These are phyloP conservation scores for Seira sanloemensis DNA, from an alignment of 2,888 invertebrate species.

Conservation along the genomic window DNA sequence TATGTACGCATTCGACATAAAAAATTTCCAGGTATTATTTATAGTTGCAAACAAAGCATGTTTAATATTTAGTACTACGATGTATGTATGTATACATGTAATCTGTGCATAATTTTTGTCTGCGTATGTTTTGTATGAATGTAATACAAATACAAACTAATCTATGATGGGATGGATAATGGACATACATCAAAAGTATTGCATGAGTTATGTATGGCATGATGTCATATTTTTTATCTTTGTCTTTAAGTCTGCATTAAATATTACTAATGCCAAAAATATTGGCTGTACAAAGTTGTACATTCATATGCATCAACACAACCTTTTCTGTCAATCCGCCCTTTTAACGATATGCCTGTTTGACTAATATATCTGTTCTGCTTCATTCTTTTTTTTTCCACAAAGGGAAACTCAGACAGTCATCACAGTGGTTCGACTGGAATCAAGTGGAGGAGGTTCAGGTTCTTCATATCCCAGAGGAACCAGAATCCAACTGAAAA, in stretches of 20 bases:
- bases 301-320: not conserved
- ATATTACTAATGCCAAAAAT: not conserved
- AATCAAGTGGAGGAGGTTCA: constrained; percentile 60
- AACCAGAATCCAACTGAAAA: constrained; percentile 61
- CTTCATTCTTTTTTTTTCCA: not conserved
- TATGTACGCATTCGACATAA: too few relatives aligned
- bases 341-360: not conserved
- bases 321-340: not conserved
- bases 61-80: too few relatives aligned
- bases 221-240: constrained; percentile 8
- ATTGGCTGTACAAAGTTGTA: not conserved
- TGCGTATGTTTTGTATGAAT: too few relatives aligned
- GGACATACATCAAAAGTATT: not conserved
- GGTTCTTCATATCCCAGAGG: constrained; percentile 65
- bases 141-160: too few relatives aligned
- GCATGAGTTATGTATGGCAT: not conserved
- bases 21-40: too few relatives aligned
- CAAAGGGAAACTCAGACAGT: not conserved
- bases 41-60: too few relatives aligned
- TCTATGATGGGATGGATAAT: not conserved
- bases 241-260: not conserved
- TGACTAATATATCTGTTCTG: not conserved
- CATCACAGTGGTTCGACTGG: constrained; percentile 68
- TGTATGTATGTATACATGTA: not conserved
- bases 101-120: too few relatives aligned